phyloP scores from a whole-genome alignment of 2,797 vertebrate species.

The Adrianichthys oophorus region DNA sequence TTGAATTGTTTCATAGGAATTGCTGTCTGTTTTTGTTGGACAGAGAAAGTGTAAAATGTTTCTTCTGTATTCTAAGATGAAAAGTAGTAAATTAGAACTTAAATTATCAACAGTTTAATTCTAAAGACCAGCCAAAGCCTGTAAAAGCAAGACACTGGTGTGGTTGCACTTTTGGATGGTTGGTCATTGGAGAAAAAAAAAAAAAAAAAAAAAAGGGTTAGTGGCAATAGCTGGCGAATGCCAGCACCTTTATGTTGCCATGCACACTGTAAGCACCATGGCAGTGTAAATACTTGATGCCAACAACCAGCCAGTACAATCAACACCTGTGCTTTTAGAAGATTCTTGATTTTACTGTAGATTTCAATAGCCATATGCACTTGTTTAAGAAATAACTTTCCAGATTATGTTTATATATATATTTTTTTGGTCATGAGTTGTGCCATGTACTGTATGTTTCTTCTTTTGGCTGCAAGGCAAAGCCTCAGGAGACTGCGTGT shows the following conservation, averaged over 20 bases:
- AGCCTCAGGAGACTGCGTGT: slow-evolving; percentile 61
- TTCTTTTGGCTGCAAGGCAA: slow-evolving; percentile 55
- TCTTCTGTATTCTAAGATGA: slow-evolving; percentile 53
- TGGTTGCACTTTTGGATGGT: slow-evolving; percentile 62
- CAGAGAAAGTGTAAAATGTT: slow-evolving; percentile 51
- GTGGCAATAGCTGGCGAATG: slow-evolving; percentile 67
- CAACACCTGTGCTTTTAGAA: slow-evolving; percentile 75
- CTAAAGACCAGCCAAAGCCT: slow-evolving; percentile 73
- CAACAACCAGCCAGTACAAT: slow-evolving; percentile 74
- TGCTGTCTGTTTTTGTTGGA: slow-evolving; percentile 47
- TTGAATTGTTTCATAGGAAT: slow-evolving; percentile 39
- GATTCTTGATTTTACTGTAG: slow-evolving; percentile 71
- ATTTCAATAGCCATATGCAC: slow-evolving; percentile 79
- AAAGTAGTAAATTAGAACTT: slow-evolving; percentile 65
- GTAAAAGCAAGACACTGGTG: slow-evolving; percentile 60
- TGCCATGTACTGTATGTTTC: slow-evolving; percentile 61
- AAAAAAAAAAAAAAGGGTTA: slow-evolving; percentile 28
- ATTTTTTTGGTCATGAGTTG: slow-evolving; percentile 53
- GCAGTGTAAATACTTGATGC: slow-evolving; percentile 68
- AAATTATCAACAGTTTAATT: slow-evolving; percentile 64
- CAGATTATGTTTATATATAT: slow-evolving; percentile 76
- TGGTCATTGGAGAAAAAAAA: slow-evolving; percentile 45
- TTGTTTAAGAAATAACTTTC: slow-evolving; percentile 73
- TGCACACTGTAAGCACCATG: slow-evolving; percentile 63
- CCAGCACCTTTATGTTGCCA: slow-evolving; percentile 60